These are phyloP conservation scores for Mixornis gularis DNA, from an alignment of 2,113 vertebrate species.

Conservation along the genomic window DNA sequence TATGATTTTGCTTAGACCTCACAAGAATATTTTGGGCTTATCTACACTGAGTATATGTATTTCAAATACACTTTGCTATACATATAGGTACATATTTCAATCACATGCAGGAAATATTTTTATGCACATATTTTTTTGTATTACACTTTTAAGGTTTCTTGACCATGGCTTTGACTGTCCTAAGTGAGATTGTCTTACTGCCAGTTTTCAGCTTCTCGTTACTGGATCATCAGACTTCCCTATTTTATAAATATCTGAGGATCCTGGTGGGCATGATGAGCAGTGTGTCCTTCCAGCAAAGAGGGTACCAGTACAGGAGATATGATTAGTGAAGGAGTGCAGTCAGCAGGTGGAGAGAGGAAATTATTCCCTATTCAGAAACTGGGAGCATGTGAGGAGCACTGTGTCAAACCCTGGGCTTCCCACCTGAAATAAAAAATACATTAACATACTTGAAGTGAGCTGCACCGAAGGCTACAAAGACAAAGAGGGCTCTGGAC, in stretches of 20 bases:
- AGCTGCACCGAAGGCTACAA: not conserved
- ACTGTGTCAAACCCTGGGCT: not conserved
- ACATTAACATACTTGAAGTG: not conserved
- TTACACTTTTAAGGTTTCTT: not conserved
- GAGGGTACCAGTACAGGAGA: not conserved
- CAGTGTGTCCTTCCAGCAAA: not conserved
- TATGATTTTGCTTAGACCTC: not conserved
- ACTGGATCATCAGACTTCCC: not conserved
- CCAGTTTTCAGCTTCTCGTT: not conserved
- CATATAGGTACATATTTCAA: not conserved
- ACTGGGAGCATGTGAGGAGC: not conserved
- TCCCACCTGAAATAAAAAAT: not conserved
- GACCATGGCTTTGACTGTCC: not conserved
- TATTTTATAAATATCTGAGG: not conserved
- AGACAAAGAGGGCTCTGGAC: not conserved
- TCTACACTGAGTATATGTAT: not conserved
- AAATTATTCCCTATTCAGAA: not conserved
- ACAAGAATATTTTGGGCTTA: not conserved
- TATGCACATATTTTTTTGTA: rapidly evolving
- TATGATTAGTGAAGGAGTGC: not conserved
- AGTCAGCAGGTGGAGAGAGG: not conserved
- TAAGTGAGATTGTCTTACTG: not conserved
- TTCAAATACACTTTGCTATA: not conserved
- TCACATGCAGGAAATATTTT: not conserved
- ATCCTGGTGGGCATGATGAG: not conserved